Conservation (phyloP, 1,140 invertebrate genomes). For the Ceratosolen fusciceps region DNA sequence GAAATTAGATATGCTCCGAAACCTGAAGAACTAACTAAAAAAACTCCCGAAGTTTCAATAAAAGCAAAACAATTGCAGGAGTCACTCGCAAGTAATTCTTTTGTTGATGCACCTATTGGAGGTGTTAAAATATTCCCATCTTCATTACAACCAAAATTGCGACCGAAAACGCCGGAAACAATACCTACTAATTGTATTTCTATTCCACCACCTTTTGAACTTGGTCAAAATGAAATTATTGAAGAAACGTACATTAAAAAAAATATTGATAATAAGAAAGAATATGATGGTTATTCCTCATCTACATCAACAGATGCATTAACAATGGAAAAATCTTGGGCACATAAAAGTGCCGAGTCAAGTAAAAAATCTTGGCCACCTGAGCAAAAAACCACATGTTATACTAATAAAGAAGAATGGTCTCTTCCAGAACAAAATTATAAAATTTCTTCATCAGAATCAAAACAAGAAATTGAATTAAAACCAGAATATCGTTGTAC, state of each 20-base stretch:
- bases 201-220: conserved; percentile 64
- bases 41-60: conserved; percentile 74
- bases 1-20: conserved; percentile 79
- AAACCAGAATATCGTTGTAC: conserved; percentile 60
- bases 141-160: conserved; percentile 55
- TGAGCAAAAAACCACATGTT: conserved; percentile 54
- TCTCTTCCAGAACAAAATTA: conserved; percentile 60
- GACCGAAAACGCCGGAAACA: conserved; percentile 53
- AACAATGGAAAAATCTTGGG: conserved; percentile 78
- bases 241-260: conserved; percentile 46
- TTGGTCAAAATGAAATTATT: conserved; percentile 48
- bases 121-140: conserved; percentile 76
- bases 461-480: conserved; percentile 60
- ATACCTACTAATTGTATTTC: conserved; percentile 51
- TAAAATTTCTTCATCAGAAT: conserved; percentile 62
- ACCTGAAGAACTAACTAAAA: conserved; percentile 65
- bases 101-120: conserved; percentile 76
- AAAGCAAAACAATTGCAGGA: conserved; percentile 78
- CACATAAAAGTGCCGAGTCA: conserved; percentile 71
- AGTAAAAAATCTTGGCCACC: conserved; percentile 73
- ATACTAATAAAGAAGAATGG: conserved; percentile 61
- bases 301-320: conserved; percentile 70
- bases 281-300: conserved; percentile 60
- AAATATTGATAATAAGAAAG: conserved; percentile 46
- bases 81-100: conserved; percentile 71